A percentile compares a stretch with the other conserved stretches of the same genome.
phyloP scores from a whole-genome alignment of 2,888 invertebrate genomes.

The Monopis laevigella region DNA sequence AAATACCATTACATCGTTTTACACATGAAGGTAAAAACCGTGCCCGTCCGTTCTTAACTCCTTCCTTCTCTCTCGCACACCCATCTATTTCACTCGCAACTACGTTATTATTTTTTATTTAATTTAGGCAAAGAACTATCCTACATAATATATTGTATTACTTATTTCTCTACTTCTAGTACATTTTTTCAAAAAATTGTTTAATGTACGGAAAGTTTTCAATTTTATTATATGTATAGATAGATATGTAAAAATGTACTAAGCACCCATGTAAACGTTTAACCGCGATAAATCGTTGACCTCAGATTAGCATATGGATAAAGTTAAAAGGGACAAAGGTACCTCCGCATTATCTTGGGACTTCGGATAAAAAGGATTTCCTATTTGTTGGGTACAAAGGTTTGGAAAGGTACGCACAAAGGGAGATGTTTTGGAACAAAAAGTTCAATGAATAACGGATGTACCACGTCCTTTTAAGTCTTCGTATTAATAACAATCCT shows the following conservation, averaged over 20 bases:
- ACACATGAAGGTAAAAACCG: too few species aligned
- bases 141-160: too few species aligned
- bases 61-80: too few species aligned
- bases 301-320: constrained; percentile 52
- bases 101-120: too few species aligned
- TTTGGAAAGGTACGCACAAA: constrained; percentile 43
- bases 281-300: constrained; percentile 43
- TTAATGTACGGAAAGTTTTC: neutral
- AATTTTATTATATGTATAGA: too few species aligned
- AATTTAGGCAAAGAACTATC: too few species aligned
- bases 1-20: too few species aligned
- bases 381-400: constrained; percentile 36
- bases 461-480: neutral
- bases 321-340: constrained; percentile 46
- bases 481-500: too few species aligned
- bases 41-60: too few species aligned
- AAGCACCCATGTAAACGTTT: constrained; percentile 40
- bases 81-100: too few species aligned
- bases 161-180: too few species aligned
- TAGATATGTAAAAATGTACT: neutral
- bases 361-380: constrained; percentile 37
- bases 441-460: neutral
- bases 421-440: constrained; percentile 2
- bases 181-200: neutral
- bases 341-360: constrained; percentile 43